Percentiles rank a stretch among this genome's conserved stretches.
phyloP scores from a whole-genome alignment of 2,113 vertebrate species.

The Callorhinus ursinus region DNA sequence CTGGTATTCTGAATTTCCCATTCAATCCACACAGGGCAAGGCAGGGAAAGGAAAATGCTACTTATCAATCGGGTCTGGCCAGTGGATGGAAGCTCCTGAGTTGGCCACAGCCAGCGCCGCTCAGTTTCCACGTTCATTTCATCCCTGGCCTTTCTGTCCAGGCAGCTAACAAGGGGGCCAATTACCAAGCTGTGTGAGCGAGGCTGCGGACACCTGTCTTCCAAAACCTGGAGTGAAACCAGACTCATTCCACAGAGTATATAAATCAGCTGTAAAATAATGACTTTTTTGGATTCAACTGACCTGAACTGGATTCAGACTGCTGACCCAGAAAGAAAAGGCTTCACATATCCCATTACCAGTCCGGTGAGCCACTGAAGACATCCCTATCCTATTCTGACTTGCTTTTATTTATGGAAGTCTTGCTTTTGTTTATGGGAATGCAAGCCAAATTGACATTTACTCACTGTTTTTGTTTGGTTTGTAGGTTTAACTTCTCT shows the following conservation, averaged over 20 bases:
- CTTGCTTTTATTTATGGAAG: conserved; percentile 22
- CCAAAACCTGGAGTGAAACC: conserved; percentile 2
- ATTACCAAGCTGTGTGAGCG: background rate
- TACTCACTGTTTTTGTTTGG: background rate
- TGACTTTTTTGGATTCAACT: conserved; percentile 68
- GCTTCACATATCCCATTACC: background rate
- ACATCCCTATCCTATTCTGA: background rate
- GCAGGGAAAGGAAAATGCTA: background rate
- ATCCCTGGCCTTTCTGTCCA: conserved; percentile 44
- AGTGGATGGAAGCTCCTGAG: background rate
- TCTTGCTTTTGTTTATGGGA: background rate
- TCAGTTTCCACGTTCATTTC: background rate
- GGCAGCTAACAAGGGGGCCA: conserved; percentile 52
- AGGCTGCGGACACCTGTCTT: background rate
- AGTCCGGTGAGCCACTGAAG: background rate
- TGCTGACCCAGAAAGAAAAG: conserved; percentile 63
- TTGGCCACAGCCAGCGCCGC: background rate
- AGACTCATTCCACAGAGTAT: conserved; percentile 4
- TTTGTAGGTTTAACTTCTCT: background rate
- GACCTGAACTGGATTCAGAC: conserved; percentile 55
- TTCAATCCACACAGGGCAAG: conserved; percentile 1
- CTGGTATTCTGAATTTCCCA: conserved; percentile 10
- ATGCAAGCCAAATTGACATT: background rate
- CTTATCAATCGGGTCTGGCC: background rate
- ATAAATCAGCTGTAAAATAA: conserved; percentile 70